Evolutionary conservation across 53 echinoderm and acorn worm species (phyloP), one percentile per base, ranked within the genome.

Genomic region (Arbacia lixula): DNA sequence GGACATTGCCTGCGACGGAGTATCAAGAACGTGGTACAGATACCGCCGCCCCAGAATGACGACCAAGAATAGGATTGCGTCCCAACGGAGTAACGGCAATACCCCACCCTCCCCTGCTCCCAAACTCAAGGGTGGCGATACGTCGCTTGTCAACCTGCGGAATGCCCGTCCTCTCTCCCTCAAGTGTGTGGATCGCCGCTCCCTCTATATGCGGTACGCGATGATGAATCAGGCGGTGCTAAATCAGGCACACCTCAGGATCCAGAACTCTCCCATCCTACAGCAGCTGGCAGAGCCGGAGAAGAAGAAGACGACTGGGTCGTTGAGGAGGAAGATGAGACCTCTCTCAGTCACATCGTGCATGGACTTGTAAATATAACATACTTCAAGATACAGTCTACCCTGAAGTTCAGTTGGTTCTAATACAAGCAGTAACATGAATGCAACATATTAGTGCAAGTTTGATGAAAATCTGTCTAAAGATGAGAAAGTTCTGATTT

Each of bases 201-300:
- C 74, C 0, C 16, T 74, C 43, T 74, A 74, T 43, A 74, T 74
- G 74, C 74, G 74, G 22, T 74, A 74, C 46, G 74, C 74, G 3
- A 46, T 46, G 8, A 46, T 46, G 46, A 8, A 14, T 14, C 14
- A 46, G 8, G 46, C 46, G 8, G 32, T 74, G 51, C 50, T 74
- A 12, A 74, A 74, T 33, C 50, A 53, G 16, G 20, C 74, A 0
- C 74, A 74, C 5, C 74, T 74, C 11, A 42, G 74, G 17, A 53
- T 74, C 20, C 52, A 53, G 74, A 31, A 74, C 52, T 74, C 74
- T 5, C 74, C 53, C 5, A n/a, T 30, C 1, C 29, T 74, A 52
- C 52, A 74, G 35, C 53, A 53, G 0, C 46, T 74, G 32, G 74
- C 50, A 2, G 74, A 74, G 74, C 74, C 74, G 2, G 32, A 6